Base-by-base conservation (phyloP, 2,888 invertebrate species). In the Latheticus oryzae region DNA sequence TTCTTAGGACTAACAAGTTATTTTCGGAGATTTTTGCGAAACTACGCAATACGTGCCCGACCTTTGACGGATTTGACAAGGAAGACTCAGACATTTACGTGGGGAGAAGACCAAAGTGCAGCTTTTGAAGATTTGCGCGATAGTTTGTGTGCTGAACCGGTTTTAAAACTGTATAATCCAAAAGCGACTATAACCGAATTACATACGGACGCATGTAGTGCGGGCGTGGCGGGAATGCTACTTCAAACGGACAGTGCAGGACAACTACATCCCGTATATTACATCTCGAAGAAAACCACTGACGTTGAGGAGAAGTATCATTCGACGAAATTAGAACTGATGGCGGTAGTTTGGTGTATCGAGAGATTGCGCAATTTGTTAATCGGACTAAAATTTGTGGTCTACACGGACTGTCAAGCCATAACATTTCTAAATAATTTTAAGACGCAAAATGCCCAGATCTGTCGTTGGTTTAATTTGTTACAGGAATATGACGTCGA, bases 301-400 rank as follows among this genome's bases (percentile, higher is more conserved):
- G 58, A 52, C 1, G 62, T 66, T 1, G 78, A 79, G 60, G 42
- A 53, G 8, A 70, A 66, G 17, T 76, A 73, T 23, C 71, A 72
- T 19, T 70, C 71, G 0, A 73, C 71, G 15, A 77, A 79, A 24
- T 52, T 72, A n/a, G 74, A 78, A 47, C 68, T 66, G 1, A 58
- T 78, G 7, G 76, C 75, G 0, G 69, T 77, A 0, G 71, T 77
- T 0, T 69, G 64, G 38, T 62, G 68, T 5, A 23, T 76, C 1
- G 53, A 66, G 9, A 69, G 72, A 45, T 76, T 76, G 53, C 60
- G 74, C 4, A 64, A 64, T 0, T 77, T 76, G 51, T 32, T 77
- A 0, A 54, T 71, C 2, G 72, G 70, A 1, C 60, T 66, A 2
- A 9, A 37, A 1, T 76, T 77, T 47, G 66, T 57, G 1, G 60